These are phyloP conservation scores for Lagocephalus sceleratus DNA, from an alignment of 2,797 vertebrate species.

Conservation along the genomic window DNA sequence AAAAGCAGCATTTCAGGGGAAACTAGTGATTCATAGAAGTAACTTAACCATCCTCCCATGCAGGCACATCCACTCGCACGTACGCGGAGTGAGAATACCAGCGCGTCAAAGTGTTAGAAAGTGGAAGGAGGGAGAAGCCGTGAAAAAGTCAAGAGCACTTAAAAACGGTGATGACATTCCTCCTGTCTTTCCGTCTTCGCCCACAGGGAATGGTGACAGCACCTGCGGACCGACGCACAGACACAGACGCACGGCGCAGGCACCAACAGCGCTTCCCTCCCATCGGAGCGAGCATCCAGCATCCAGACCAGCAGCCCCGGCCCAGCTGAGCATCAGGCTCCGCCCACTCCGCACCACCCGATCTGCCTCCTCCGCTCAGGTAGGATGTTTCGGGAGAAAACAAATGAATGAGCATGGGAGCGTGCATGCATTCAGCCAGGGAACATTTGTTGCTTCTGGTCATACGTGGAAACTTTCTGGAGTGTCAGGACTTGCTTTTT, in stretches of 20 bases:
- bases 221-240: constrained; percentile 44
- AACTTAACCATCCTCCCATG: too few species aligned
- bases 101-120: too few species aligned
- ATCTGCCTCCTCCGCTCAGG: constrained; percentile 57
- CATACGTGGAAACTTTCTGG: too few species aligned
- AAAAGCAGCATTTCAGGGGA: too few species aligned
- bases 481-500: too few species aligned
- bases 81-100: too few species aligned
- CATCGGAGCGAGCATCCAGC: constrained; percentile 41
- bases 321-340: constrained; percentile 52
- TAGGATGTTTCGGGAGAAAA: constrained; percentile 18
- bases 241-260: constrained; percentile 44
- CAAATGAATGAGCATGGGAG: not conserved
- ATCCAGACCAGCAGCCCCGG: constrained; percentile 31
- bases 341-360: constrained; percentile 32
- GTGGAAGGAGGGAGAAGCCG: too few species aligned
- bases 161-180: not conserved
- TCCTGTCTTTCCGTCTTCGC: constrained; percentile 5
- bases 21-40: too few species aligned
- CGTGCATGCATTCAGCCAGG: too few species aligned
- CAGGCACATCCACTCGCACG: too few species aligned
- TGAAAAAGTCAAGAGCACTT: not conserved
- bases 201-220: constrained; percentile 59
- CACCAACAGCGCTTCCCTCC: constrained; percentile 37
- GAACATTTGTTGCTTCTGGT: too few species aligned